phyloP scores from a whole-genome alignment of 2,888 invertebrate genomes.

The Epirrita christyi region DNA sequence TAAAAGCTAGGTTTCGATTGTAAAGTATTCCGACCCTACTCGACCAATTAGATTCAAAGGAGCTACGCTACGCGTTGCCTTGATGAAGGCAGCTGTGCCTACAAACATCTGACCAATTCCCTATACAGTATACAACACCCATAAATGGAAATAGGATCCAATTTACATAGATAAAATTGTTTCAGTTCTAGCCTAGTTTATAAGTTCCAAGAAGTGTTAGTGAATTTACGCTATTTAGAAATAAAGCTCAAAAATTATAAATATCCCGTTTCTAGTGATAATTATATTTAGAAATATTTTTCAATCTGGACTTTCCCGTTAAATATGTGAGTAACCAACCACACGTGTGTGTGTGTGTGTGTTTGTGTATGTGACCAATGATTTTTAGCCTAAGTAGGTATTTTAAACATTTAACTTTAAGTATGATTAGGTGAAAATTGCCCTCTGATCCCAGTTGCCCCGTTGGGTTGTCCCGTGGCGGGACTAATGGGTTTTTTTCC shows the following conservation, averaged over 20 bases:
- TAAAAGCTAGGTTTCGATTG: background rate
- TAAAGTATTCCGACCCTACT: slow-evolving; percentile 6
- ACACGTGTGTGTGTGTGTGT: too few species aligned
- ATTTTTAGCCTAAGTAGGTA: too few species aligned
- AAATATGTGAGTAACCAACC: too few species aligned
- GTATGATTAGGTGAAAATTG: too few species aligned
- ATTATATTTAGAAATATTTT: background rate
- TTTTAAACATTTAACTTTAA: too few species aligned
- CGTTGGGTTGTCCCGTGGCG: too few species aligned
- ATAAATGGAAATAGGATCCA: background rate
- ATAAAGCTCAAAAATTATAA: too few species aligned
- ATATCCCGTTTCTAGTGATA: too few species aligned
- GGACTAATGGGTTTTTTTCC: too few species aligned
- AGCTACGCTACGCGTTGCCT: background rate
- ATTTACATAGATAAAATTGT: background rate
- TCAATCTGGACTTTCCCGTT: background rate
- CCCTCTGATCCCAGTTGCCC: too few species aligned
- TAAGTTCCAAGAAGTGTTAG: background rate
- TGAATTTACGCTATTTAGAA: background rate
- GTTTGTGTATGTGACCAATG: too few species aligned
- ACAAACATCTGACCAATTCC: background rate
- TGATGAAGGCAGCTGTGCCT: background rate
- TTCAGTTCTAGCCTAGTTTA: background rate
- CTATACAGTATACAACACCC: background rate
- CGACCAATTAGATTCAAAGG: slow-evolving; percentile 13